Percentiles rank a stretch among this genome's conserved stretches.
Conservation (phyloP, 92 coral and sea anemone genomes). For the Isaurus tuberculatus region DNA sequence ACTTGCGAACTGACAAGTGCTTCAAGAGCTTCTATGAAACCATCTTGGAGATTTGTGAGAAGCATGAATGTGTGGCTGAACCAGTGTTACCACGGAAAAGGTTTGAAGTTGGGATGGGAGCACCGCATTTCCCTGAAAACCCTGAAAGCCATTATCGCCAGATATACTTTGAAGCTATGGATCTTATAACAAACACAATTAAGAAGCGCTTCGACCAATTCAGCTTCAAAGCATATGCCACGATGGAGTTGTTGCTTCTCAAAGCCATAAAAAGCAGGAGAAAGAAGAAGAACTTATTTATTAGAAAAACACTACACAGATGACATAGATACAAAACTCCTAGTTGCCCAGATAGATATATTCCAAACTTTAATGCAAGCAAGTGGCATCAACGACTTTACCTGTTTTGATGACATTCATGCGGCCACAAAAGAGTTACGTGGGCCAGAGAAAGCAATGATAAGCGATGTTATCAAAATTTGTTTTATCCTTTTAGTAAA, state of each 20-base stretch:
- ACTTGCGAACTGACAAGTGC: neutral
- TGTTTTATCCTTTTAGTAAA: slow-evolving; percentile 15
- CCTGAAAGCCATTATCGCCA: slow-evolving; percentile 27
- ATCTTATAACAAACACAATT: slow-evolving; percentile 51
- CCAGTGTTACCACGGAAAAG: neutral
- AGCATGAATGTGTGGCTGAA: neutral
- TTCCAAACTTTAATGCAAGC: slow-evolving; percentile 42
- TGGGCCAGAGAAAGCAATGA: slow-evolving; percentile 47
- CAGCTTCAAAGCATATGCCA: slow-evolving; percentile 47
- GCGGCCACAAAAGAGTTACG: slow-evolving; percentile 16
- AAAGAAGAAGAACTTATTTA: neutral
- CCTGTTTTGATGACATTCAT: slow-evolving; percentile 44
- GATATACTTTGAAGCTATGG: slow-evolving; percentile 49
- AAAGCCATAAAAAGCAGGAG: neutral
- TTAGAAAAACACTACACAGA: slow-evolving; percentile 45
- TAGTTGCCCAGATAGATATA: slow-evolving; percentile 47
- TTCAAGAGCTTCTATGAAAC: neutral
- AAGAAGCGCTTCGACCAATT: slow-evolving; percentile 47
- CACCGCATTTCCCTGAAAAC: neutral
- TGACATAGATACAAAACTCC: slow-evolving; percentile 40
- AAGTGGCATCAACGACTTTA: slow-evolving; percentile 23
- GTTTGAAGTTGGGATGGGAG: slow-evolving; percentile 5
- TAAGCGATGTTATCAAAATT: slow-evolving; percentile 37
- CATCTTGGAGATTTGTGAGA: neutral
- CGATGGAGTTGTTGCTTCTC: slow-evolving; percentile 38